A percentile compares a stretch with the other conserved stretches of the same genome.
Evolutionary conservation across 2,113 vertebrate species (phyloP).

Genomic region (Capricornis sumatraensis): DNA sequence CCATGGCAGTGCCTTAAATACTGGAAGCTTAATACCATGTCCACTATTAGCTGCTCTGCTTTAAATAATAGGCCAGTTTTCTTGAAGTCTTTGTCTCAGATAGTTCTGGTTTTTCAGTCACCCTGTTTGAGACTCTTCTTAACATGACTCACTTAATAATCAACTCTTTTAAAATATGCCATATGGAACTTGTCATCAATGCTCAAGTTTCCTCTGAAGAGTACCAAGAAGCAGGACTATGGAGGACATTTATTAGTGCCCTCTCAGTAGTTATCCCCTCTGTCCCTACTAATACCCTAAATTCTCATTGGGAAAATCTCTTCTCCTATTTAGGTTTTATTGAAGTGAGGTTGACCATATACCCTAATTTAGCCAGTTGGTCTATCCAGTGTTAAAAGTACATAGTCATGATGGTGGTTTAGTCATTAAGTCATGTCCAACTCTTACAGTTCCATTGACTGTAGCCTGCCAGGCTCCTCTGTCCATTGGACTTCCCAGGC

Average conservation of each 20-base stretch:
- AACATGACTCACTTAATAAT: neutral
- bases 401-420: neutral
- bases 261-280: neutral
- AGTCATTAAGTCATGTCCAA: neutral
- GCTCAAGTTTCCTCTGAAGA: neutral
- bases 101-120: neutral
- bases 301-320: neutral
- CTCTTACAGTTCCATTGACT: neutral
- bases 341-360: neutral
- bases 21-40: neutral
- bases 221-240: neutral
- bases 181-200: neutral
- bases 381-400: neutral
- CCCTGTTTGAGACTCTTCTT: neutral
- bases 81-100: neutral
- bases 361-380: neutral
- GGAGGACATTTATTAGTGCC: neutral
- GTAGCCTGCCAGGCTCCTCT: neutral
- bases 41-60: neutral
- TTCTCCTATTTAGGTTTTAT: neutral
- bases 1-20: neutral
- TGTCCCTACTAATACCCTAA: neutral
- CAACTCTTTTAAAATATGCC: neutral
- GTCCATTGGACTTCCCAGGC: neutral
- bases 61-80: neutral